Conservation (phyloP, 2,888 invertebrate genomes). For the Luperina testacea region DNA sequence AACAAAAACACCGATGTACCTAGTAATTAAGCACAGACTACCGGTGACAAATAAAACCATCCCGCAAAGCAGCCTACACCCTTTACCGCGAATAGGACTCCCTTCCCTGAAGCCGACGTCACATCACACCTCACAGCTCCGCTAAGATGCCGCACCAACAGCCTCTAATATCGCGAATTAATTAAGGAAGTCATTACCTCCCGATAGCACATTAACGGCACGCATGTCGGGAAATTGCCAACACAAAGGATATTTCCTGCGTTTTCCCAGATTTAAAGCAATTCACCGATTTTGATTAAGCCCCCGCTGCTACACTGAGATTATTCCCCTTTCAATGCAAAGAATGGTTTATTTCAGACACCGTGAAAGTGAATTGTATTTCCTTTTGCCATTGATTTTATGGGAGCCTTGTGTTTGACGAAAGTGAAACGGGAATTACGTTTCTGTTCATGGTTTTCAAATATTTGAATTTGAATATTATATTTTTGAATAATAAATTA, state of each 20-base stretch:
- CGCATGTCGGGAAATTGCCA: conserved; percentile 89
- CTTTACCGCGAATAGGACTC: conserved; percentile 6
- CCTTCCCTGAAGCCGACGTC: conserved; percentile 49
- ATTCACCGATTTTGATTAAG: conserved; percentile 90
- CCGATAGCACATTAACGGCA: conserved; percentile 88
- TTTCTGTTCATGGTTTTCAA: conserved; percentile 56
- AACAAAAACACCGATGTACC: neutral
- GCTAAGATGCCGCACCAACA: conserved; percentile 53
- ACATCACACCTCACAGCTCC: conserved; percentile 56
- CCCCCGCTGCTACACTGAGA: conserved; percentile 88
- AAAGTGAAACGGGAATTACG: conserved; percentile 70
- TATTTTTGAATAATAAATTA: neutral
- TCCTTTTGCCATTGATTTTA: conserved; percentile 87
- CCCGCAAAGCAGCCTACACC: neutral
- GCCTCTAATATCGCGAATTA: conserved; percentile 86
- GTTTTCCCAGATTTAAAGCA: conserved; percentile 90
- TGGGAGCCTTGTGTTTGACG: conserved; percentile 72
- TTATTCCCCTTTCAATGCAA: conserved; percentile 90
- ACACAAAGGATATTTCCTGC: conserved; percentile 90
- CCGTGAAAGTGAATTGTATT: conserved; percentile 89
- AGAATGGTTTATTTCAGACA: conserved; percentile 90
- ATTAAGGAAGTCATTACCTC: conserved; percentile 90
- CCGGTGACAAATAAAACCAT: neutral
- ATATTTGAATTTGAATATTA: conserved; percentile 61
- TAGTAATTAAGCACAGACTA: neutral